Evolutionary conservation across 2,797 vertebrate species (phyloP), one percentile per base, ranked within the genome.

Genomic region (Loriculus beryllinus): DNA sequence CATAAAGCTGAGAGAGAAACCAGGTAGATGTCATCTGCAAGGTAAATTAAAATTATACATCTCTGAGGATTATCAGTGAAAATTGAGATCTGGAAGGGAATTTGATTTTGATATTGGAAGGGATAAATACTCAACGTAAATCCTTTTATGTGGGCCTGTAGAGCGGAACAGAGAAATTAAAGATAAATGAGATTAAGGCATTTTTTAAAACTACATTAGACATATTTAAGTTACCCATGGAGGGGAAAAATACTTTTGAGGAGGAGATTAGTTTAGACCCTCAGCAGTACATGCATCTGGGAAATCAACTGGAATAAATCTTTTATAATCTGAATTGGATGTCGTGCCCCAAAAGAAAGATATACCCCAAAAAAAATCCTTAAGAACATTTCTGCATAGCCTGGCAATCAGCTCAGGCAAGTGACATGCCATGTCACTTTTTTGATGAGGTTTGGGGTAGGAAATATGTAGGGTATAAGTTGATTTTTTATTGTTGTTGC

Each of bases 101-200:
- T 97, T 96, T 95, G 75, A 71, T 92, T 91, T 90, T 85, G 91
- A 92, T 88, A 95, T 87, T 92, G 57, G 67, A 86, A 45, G 47
- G 67, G 78, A 95, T 95, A 96, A 96, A 97, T 86, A 93, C 40
- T 54, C 62, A 81, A 25, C 54, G 86, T 67, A 95, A 94, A 95
- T 95, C 91, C 82, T 95, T 93, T 93, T 87, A 92, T 59, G 90
- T 64, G 59, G 70, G 70, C 83, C 92, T 93, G 77, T 84, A 92
- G 40, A 90, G 86, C 0, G 78, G 86, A 96, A 93, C 81, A 90
- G 77, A 91, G 60, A 97, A 96, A 96, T 96, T 91, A 94, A 96
- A 94, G 93, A 95, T 88, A 96, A 96, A 97, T 88, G 76, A 97
- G 93, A 96, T 95, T 90, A 95, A 89, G 54, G 81, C 57, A 49